These are phyloP conservation scores for Monopterus albus DNA, from an alignment of 2,113 vertebrate species.

Conservation along the genomic window DNA sequence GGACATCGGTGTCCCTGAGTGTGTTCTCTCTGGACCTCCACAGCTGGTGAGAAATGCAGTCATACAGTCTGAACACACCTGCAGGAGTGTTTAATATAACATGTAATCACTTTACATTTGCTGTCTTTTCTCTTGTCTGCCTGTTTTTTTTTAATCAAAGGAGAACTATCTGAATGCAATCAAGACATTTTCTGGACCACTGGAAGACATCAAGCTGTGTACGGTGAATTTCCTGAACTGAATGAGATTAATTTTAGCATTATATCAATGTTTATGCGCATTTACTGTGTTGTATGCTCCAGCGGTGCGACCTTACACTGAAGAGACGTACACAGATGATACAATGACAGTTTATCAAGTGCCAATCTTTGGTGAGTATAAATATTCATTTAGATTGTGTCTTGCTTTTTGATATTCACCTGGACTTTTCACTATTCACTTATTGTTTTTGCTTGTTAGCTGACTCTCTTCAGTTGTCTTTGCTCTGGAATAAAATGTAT, in stretches of 20 bases:
- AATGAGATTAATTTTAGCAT: accelerated
- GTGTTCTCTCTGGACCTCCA: slow-evolving; percentile 91
- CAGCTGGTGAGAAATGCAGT: slow-evolving; percentile 87
- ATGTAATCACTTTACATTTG: background rate
- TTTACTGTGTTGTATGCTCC: background rate
- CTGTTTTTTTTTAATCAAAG: slow-evolving; percentile 36
- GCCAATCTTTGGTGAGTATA: slow-evolving; percentile 88
- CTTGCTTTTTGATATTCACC: background rate
- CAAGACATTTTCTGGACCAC: slow-evolving; percentile 77
- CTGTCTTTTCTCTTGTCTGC: background rate
- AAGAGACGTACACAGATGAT: slow-evolving; percentile 66
- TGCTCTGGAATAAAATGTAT: too few species aligned
- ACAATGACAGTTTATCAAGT: slow-evolving; percentile 87
- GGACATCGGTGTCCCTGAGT: slow-evolving; percentile 89
- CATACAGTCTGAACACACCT: background rate
- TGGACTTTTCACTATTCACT: too few species aligned
- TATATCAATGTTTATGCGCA: background rate
- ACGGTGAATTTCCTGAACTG: slow-evolving; percentile 2
- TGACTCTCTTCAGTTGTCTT: background rate
- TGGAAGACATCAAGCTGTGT: slow-evolving; percentile 82
- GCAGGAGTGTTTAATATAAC: background rate
- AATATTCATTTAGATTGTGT: background rate
- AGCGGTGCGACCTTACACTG: slow-evolving; percentile 81
- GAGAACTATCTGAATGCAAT: slow-evolving; percentile 79
- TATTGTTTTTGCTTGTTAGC: background rate